phyloP scores from a whole-genome alignment of 1,140 invertebrate genomes.

The Drosophila neocordata region DNA sequence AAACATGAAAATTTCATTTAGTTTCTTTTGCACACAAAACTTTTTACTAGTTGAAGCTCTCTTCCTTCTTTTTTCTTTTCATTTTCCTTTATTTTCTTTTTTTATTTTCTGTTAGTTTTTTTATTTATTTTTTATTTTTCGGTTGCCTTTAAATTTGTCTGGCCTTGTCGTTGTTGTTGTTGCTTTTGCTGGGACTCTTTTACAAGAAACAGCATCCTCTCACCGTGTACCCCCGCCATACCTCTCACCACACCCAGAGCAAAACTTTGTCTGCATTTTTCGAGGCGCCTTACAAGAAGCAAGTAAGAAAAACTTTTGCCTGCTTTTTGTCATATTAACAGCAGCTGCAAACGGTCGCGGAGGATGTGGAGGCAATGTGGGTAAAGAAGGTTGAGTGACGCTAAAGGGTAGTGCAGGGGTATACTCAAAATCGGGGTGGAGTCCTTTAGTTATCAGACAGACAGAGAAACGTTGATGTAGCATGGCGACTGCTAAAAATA shows the following conservation, averaged over 20 bases:
- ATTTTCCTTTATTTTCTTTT: constrained; percentile 8
- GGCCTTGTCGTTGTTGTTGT: constrained; percentile 34
- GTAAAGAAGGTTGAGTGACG: neutral
- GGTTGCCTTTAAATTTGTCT: constrained; percentile 76
- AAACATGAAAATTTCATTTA: constrained; percentile 57
- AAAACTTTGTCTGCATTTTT: constrained; percentile 76
- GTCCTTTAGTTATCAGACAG: constrained; percentile 29
- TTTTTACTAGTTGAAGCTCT: constrained; percentile 15
- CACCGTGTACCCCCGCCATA: neutral
- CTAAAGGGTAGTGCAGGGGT: neutral
- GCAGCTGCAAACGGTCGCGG: constrained; percentile 28
- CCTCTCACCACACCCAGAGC: constrained; percentile 57
- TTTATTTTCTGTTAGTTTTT: constrained; percentile 49
- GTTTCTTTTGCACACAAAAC: constrained; percentile 32
- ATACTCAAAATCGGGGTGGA: no score
- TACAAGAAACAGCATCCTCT: constrained; percentile 32
- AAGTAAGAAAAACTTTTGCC: constrained; percentile 62
- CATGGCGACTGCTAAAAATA: constrained; percentile 54
- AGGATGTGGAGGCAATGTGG: neutral
- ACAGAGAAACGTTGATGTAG: constrained; percentile 22
- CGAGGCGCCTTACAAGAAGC: constrained; percentile 42
- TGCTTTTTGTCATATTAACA: constrained; percentile 80
- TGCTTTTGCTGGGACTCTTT: constrained; percentile 34
- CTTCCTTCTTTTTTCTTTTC: neutral
- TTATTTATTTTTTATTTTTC: constrained; percentile 23